Evolutionary conservation across 2,888 invertebrate species (phyloP).

Genomic region (Malthinus seriepunctatus): DNA sequence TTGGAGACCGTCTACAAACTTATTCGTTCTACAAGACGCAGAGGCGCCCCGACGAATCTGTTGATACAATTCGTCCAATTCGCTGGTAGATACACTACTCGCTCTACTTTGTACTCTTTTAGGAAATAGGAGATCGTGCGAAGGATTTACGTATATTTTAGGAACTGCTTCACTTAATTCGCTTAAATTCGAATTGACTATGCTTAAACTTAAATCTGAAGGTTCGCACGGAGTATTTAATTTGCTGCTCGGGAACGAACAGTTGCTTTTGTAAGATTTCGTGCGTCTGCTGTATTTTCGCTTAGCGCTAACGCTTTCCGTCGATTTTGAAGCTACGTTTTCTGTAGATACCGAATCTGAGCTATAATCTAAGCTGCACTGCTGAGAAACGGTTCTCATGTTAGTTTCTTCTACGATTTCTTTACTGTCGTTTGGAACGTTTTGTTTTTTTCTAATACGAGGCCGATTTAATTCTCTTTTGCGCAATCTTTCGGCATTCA

Average conservation of each 20-base stretch:
- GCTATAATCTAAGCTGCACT: conserved; percentile 72
- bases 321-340: background rate
- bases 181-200: conserved; percentile 43
- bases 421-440: conserved; percentile 28
- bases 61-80: conserved; percentile 72
- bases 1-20: conserved; percentile 7
- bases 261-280: conserved; percentile 14
- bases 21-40: conserved; percentile 37
- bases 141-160: conserved; percentile 56
- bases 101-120: conserved; percentile 61
- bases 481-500: conserved; percentile 44
- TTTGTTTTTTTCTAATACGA: conserved; percentile 42
- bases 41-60: conserved; percentile 61
- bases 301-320: conserved; percentile 10
- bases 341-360: conserved; percentile 58
- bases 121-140: conserved; percentile 51
- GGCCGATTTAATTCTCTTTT: conserved; percentile 40
- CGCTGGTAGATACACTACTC: conserved; percentile 61
- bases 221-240: conserved; percentile 21
- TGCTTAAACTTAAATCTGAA: conserved; percentile 36
- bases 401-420: conserved; percentile 41
- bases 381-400: conserved; percentile 70
- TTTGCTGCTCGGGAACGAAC: conserved; percentile 3
- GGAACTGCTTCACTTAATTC: conserved; percentile 33
- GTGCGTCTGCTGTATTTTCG: conserved; percentile 1